Evolutionary conservation across 2,888 invertebrate genomes (phyloP).

Genomic region (Tetrapedia diversipes): DNA sequence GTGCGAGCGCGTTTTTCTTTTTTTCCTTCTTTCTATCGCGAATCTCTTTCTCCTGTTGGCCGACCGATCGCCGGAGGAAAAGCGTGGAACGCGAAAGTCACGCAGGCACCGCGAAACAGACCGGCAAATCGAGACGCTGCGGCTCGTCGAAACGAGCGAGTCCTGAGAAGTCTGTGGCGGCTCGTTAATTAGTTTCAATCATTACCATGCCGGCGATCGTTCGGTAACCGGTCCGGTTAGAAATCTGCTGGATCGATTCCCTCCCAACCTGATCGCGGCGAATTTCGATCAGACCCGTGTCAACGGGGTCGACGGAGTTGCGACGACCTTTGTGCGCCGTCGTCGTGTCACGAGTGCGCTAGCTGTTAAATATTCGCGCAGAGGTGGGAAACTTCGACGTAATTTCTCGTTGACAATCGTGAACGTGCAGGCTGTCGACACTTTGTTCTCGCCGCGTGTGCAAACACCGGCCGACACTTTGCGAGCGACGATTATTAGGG

Average conservation of each 20-base stretch:
- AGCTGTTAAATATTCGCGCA: neutral
- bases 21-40: neutral
- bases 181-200: constrained; percentile 45
- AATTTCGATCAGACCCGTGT: neutral
- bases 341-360: neutral
- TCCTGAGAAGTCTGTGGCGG: constrained; percentile 29
- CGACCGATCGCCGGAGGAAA: constrained; percentile 46
- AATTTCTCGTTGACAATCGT: constrained; percentile 1
- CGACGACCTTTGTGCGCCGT: too few species aligned
- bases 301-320: too few species aligned
- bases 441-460: neutral
- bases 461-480: constrained; percentile 1
- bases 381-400: neutral
- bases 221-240: constrained; percentile 4
- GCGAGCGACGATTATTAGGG: too few species aligned
- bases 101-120: constrained; percentile 66
- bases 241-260: neutral
- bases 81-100: constrained; percentile 71
- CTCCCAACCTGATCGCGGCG: neutral
- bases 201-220: constrained; percentile 37
- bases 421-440: neutral
- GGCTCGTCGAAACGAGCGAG: constrained; percentile 35
- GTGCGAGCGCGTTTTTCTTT: neutral
- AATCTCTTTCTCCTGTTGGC: constrained; percentile 27
- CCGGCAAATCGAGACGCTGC: constrained; percentile 64